Evolutionary conservation across 1,140 invertebrate genomes (phyloP).

Genomic region (Temnothorax curvispinosus): DNA sequence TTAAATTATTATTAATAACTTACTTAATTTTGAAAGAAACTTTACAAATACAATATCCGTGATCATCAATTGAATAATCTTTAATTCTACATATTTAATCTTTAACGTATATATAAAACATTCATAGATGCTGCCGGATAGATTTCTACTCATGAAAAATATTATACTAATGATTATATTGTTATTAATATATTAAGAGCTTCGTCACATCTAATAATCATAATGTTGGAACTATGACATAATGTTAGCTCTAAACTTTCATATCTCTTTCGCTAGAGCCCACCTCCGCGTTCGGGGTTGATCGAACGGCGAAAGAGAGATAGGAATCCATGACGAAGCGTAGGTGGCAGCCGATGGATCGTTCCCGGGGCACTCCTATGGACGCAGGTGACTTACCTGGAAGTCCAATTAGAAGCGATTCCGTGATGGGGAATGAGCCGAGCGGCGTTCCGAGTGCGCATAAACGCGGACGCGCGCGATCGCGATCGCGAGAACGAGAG

Average conservation of each 20-base stretch:
- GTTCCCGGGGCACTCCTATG: conserved; percentile 47
- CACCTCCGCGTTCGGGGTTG: neutral
- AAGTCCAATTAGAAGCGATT: conserved; percentile 68
- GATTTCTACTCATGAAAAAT: neutral
- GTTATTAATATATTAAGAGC: neutral
- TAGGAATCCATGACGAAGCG: conserved; percentile 40
- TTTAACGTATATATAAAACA: neutral
- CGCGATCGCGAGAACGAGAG: conserved; percentile 40
- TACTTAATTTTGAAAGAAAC: neutral
- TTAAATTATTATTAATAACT: no score
- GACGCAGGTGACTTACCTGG: conserved; percentile 67
- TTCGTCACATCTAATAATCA: neutral
- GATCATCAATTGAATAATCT: neutral
- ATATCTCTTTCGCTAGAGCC: neutral
- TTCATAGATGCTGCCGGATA: neutral
- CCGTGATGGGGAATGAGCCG: conserved; percentile 44
- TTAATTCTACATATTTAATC: neutral
- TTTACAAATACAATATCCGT: neutral
- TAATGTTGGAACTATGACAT: neutral
- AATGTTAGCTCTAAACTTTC: neutral
- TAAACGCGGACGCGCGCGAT: neutral
- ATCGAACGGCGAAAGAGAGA: conserved; percentile 3
- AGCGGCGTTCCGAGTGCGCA: neutral
- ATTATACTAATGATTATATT: neutral
- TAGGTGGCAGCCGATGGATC: conserved; percentile 31